phyloP scores from a whole-genome alignment of 2,797 vertebrate species.

The Perodicticus potto region DNA sequence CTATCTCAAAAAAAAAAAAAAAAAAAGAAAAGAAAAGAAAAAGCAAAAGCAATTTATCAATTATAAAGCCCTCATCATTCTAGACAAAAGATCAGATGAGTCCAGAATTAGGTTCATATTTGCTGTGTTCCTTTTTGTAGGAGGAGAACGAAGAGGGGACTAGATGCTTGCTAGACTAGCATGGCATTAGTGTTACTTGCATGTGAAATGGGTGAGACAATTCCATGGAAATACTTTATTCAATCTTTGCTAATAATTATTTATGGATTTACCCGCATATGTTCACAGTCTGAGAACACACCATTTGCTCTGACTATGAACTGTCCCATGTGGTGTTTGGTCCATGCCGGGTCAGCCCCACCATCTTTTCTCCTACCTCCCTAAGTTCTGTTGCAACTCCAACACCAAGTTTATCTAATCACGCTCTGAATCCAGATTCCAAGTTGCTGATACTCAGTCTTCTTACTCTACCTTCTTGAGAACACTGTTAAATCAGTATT shows the following conservation, averaged over 20 bases:
- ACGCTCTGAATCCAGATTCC: neutral
- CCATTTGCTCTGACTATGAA: neutral
- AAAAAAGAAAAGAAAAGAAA: too few species aligned
- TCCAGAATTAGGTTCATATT: neutral
- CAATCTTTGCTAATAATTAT: neutral
- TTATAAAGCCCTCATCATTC: neutral
- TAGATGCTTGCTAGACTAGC: rapidly evolving
- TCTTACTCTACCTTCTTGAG: neutral
- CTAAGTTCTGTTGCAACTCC: rapidly evolving
- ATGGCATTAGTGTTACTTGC: rapidly evolving
- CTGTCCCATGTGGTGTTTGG: rapidly evolving
- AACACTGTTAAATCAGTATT: too few species aligned
- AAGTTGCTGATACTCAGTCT: too few species aligned
- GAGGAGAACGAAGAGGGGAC: neutral
- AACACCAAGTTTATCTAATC: neutral
- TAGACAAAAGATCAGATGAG: neutral
- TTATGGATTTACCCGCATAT: neutral
- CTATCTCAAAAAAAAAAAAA: too few species aligned
- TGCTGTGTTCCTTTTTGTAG: neutral
- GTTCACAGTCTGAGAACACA: neutral
- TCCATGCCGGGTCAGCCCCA: neutral
- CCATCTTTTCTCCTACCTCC: neutral
- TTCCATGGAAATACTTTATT: rapidly evolving
- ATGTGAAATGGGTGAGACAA: too few species aligned
- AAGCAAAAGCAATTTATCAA: neutral